Base-by-base conservation (phyloP, 1,140 invertebrate genomes). In the Conus betulinus region DNA sequence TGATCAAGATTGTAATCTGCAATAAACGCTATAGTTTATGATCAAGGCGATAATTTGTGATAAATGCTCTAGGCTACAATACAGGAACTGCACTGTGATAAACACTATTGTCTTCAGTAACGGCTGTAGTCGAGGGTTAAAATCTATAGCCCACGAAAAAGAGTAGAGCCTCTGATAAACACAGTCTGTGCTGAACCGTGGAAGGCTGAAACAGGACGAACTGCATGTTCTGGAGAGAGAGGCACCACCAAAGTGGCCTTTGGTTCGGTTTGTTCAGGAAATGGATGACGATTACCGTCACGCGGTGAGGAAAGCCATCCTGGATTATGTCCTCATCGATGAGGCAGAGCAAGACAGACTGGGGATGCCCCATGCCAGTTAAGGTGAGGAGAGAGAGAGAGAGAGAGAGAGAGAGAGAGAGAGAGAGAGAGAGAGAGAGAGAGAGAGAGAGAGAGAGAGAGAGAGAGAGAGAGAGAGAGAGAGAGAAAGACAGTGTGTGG, bases 301-400 rank as follows among this genome's bases (percentile, higher is more conserved):
- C 81, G 96, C 96, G 63, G 96, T 97, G 93, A 96, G 96, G 89
- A 96, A 95, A 89, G 96, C 96, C 13, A 96, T 97, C 74, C 85
- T 97, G 6, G 95, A 97, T 87, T 97, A 97, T 93, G 96, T 98
- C 51, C 92, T 98, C 13, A 94, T 97, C 89, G 97, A 98, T 94
- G 95, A 96, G 0, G 89, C 90, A 8, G 97, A 98, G 95, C 95
- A 96, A 88, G 93, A 95, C 85, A 96, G 97, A 84, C 95, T 98
- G 5, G 95, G 95, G 51, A 96, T 98, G 27, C 92, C 95, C 53
- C 39, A 95, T 96, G 53, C 94, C 96, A 85, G 96, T 96, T 7
- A 91, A 95, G n/a, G 94, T 94, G 90, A 76, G 86, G 74, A 71
- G 67, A 71, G 67, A 71, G 67, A 71, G 5, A 11, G 67, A 20